Evolutionary conservation across 1,140 invertebrate genomes (phyloP).

Genomic region (Zaprionus gabonicus): DNA sequence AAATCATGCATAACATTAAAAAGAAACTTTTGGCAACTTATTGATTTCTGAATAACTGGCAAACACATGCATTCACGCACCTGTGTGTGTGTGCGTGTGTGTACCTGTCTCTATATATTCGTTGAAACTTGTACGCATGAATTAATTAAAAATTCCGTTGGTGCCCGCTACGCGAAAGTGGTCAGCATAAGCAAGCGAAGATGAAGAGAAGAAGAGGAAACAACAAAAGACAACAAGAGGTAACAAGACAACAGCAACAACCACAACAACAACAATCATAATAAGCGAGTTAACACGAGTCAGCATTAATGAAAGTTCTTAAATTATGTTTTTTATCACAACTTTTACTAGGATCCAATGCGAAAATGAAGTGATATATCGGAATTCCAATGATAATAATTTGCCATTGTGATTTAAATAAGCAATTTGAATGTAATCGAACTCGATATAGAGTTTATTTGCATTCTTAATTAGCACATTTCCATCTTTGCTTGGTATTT

Average conservation of each 20-base stretch:
- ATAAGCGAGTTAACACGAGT: neutral
- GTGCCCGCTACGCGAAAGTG: slow-evolving; percentile 71
- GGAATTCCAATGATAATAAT: neutral
- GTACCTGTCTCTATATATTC: neutral
- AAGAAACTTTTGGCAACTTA: slow-evolving; percentile 43
- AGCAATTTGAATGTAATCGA: neutral
- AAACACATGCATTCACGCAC: slow-evolving; percentile 4
- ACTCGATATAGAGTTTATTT: neutral
- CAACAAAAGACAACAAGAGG: neutral
- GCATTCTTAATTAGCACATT: no score
- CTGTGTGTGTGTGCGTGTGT: no score
- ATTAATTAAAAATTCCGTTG: slow-evolving; percentile 79
- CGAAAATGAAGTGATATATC: neutral
- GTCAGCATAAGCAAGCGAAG: slow-evolving; percentile 41
- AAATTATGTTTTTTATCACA: slow-evolving; percentile 1
- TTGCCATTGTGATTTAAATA: neutral
- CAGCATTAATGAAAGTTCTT: slow-evolving; percentile 59
- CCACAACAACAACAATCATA: slow-evolving; percentile 17
- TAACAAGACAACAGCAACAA: slow-evolving; percentile 19
- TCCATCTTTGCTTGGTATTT: neutral
- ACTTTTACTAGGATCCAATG: slow-evolving; percentile 1
- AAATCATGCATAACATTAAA: slow-evolving; percentile 40
- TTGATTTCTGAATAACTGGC: slow-evolving; percentile 37
- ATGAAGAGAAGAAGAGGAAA: slow-evolving; percentile 4
- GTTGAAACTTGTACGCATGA: slow-evolving; percentile 65